These are phyloP conservation scores for Nasalis larvatus DNA, from an alignment of 2,113 vertebrate species.

Conservation along the genomic window DNA sequence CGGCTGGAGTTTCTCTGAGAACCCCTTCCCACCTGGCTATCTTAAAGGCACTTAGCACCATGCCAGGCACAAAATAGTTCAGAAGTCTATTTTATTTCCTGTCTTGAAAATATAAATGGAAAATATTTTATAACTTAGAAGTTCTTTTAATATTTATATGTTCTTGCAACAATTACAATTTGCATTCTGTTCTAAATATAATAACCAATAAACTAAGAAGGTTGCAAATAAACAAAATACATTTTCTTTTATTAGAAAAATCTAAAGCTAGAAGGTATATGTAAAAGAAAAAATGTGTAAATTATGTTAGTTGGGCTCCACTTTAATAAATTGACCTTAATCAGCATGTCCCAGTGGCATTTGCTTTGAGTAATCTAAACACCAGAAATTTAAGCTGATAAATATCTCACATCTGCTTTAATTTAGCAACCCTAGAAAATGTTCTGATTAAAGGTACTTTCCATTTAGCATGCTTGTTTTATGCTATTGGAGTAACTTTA, in stretches of 20 bases:
- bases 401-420: slow-evolving; percentile 35
- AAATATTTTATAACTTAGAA: slow-evolving; percentile 21
- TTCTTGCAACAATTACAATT: not conserved
- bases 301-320: not conserved
- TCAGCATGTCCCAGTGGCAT: not conserved
- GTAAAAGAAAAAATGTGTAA: not conserved
- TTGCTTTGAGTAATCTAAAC: slow-evolving; percentile 40
- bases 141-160: not conserved
- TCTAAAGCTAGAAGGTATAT: not conserved
- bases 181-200: not conserved
- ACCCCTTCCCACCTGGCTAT: no score
- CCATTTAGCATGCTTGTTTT: slow-evolving; percentile 11
- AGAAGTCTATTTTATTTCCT: not conserved
- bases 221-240: not conserved
- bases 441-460: slow-evolving; percentile 45
- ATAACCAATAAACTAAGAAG: not conserved
- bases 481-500: not conserved
- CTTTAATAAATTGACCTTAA: not conserved
- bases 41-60: not conserved
- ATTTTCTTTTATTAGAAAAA: not conserved
- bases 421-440: not conserved
- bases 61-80: not conserved
- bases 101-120: not conserved
- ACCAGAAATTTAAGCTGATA: slow-evolving; percentile 38
- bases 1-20: no score